A percentile compares a stretch with the other conserved stretches of the same genome.
Evolutionary conservation across 2,113 vertebrate genomes (phyloP).

Genomic region (Cyanistes caeruleus): DNA sequence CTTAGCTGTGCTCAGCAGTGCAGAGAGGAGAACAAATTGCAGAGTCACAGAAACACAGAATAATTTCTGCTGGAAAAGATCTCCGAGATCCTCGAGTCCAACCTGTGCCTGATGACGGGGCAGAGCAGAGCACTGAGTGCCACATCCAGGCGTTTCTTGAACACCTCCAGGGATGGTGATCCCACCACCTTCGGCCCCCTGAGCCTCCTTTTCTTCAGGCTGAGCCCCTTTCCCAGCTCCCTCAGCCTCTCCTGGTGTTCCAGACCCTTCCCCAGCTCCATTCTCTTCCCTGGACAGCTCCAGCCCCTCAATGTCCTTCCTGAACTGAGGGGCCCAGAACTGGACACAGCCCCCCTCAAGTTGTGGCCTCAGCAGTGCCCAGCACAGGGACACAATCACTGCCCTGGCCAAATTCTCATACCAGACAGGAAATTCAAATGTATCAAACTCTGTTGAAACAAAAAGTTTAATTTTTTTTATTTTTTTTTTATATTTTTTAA

Average conservation of each 20-base stretch:
- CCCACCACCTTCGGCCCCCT: not conserved
- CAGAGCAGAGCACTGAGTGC: not conserved
- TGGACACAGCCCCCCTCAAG: not conserved
- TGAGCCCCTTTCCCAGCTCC: not conserved
- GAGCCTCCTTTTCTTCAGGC: not conserved
- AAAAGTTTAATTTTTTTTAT: not conserved
- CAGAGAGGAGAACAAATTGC: not conserved
- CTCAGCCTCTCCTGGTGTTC: rapidly evolving
- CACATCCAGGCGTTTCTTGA: rapidly evolving
- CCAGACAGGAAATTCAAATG: not conserved
- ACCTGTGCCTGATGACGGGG: not conserved
- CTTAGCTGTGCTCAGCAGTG: not conserved
- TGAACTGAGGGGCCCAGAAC: not conserved
- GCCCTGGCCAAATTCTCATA: not conserved
- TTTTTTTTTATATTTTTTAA: not conserved
- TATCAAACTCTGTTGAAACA: not conserved
- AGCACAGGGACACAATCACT: not conserved
- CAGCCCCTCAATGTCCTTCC: not conserved
- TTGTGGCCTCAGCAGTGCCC: not conserved
- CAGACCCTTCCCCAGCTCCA: not conserved
- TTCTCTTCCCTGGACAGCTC: not conserved
- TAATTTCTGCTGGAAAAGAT: not conserved
- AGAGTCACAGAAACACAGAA: not conserved
- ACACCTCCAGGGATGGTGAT: not conserved
- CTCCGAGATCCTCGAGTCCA: not conserved